Base-by-base conservation (phyloP, 2,888 invertebrate species). In the Cantharis rufa region DNA sequence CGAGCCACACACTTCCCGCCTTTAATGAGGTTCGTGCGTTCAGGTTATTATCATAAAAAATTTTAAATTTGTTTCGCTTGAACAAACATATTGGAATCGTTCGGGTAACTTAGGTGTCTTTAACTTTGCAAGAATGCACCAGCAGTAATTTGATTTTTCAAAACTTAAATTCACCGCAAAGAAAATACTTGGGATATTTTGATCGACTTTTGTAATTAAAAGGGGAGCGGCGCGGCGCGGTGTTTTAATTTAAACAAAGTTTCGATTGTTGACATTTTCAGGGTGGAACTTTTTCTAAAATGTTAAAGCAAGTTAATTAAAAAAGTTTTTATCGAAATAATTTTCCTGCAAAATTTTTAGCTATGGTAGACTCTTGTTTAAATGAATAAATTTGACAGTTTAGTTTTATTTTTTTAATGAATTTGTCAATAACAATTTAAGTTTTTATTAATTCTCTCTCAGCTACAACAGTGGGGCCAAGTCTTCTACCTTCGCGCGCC, bases 21-120 rank as follows among this genome's bases (percentile, higher is more conserved):
- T 81, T 80, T 87, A 87, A 87, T 87, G 86, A 86, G 86, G 85
- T 87, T 86, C 87, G 87, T 87, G 87, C 86, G 85, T 84, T 84
- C 82, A 83, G 81, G 78, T 81, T 75, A 69, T 64, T 70, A 79
- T 66, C 69, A 78, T 72, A 80, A 84, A 82, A 66, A 66, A 66
- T 24, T 66, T 70, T 73, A 62, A 81, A 79, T 80, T 77, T 77
- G 83, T 81, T 82, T 79, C 84, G 85, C 83, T 85, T 82, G 83
- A 83, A 74, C 82, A 83, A 82, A 79, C 79, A 78, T 75, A 76
- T 63, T 73, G 72, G 62, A 77, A 68, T 74, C 77, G 69, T 71
- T 74, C 74, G 48, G 69, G 62, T 64, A 71, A 18, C 64, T 66
- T 66, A 24, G 64, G 64, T 24, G 64, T 66, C 64, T 66, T 66